phyloP scores from a whole-genome alignment of 2,113 vertebrate species.

The Plecotus auritus region DNA sequence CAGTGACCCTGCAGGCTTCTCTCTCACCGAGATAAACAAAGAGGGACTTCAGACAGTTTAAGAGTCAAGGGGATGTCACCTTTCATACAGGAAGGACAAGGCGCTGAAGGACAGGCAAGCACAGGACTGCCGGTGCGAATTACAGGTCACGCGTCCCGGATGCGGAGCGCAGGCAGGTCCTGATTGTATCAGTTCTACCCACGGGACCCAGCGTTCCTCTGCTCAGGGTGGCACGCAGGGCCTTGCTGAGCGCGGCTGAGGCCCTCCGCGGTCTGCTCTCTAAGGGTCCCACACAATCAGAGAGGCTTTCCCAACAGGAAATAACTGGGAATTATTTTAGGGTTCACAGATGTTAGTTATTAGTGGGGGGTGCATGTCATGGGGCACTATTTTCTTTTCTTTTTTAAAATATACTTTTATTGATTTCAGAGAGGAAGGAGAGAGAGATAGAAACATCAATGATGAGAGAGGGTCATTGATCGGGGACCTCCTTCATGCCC shows the following conservation, averaged over 20 bases:
- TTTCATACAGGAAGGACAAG: neutral
- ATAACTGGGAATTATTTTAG: neutral
- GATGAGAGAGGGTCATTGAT: neutral
- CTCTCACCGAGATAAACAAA: neutral
- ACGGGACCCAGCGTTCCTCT: no score
- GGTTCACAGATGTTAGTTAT: neutral
- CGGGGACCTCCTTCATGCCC: neutral
- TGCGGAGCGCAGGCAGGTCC: neutral
- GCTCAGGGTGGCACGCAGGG: no score
- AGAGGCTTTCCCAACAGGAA: neutral
- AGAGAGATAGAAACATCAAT: neutral
- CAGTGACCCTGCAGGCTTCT: neutral
- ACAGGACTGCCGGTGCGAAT: neutral
- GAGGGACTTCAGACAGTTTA: neutral
- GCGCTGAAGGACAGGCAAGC: neutral
- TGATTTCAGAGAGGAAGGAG: neutral
- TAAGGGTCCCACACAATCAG: neutral
- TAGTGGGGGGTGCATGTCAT: neutral
- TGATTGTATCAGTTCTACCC: no score
- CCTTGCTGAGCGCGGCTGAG: no score
- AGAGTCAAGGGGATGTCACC: neutral
- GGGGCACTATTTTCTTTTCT: neutral
- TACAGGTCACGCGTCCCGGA: rapidly evolving
- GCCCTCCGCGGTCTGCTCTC: neutral
- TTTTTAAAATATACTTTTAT: neutral